Evolutionary conservation across 2,888 invertebrate species (phyloP).

Genomic region (Hermodice carunculata): DNA sequence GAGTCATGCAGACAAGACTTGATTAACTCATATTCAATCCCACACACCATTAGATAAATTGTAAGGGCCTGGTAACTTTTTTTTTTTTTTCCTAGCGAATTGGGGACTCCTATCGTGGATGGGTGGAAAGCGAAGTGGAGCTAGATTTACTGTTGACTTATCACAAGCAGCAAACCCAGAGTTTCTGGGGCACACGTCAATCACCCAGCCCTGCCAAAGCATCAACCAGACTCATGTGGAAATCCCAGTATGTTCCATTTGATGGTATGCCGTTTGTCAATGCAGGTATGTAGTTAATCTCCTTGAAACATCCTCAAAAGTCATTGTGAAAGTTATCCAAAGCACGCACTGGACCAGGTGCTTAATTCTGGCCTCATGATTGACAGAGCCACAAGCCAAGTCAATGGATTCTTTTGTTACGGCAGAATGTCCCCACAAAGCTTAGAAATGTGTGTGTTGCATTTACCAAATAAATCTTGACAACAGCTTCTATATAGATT

Average conservation of each 20-base stretch:
- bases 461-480: too few relatives aligned
- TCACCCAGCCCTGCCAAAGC: constrained; percentile 66
- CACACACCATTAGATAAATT: too few relatives aligned
- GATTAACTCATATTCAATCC: not conserved
- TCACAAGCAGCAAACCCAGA: constrained; percentile 68
- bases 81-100: constrained; percentile 54
- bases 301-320: not conserved
- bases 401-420: too few relatives aligned
- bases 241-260: constrained; percentile 69
- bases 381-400: too few relatives aligned
- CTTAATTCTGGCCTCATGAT: too few relatives aligned
- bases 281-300: constrained; percentile 53
- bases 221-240: constrained; percentile 69
- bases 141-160: constrained; percentile 67
- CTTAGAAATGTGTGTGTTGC: too few relatives aligned
- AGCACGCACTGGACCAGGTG: too few relatives aligned
- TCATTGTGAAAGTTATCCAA: too few relatives aligned
- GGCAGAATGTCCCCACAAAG: too few relatives aligned
- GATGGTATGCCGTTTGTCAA: constrained; percentile 70
- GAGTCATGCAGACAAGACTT: not conserved
- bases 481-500: too few relatives aligned
- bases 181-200: constrained; percentile 69
- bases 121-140: constrained; percentile 66
- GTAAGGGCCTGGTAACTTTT: too few relatives aligned
- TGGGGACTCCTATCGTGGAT: constrained; percentile 68